These are phyloP conservation scores for Colistium nudipinnis DNA, from an alignment of 2,113 vertebrate species.

Conservation along the genomic window DNA sequence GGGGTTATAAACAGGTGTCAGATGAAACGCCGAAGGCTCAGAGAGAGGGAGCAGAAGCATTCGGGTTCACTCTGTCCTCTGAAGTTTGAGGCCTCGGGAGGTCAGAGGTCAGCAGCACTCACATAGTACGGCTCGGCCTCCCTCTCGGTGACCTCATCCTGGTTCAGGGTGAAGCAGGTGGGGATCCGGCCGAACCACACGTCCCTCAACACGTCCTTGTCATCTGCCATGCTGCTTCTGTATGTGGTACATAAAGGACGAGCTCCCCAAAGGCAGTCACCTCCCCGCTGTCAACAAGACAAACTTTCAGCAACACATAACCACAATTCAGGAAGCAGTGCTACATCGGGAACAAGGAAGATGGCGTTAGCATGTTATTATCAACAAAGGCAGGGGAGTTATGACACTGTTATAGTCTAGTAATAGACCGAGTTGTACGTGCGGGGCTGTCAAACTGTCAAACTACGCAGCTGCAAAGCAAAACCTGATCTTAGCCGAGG, in stretches of 20 bases:
- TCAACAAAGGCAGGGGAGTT: not conserved
- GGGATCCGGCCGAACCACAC: conserved; percentile 98
- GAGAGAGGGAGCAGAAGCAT: not conserved
- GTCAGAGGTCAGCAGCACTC: conserved; percentile 63
- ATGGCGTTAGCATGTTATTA: too few relatives aligned
- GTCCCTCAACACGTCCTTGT: conserved; percentile 98
- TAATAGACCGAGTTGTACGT: not conserved
- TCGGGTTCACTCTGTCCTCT: too few relatives aligned
- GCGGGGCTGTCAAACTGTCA: conserved; percentile 5
- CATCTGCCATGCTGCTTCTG: conserved; percentile 95
- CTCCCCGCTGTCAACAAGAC: conserved; percentile 1
- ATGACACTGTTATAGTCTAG: conserved; percentile 20
- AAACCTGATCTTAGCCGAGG: conserved; percentile 53
- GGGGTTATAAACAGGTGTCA: not conserved
- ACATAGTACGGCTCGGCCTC: conserved; percentile 98
- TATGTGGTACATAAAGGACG: conserved; percentile 87
- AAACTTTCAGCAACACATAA: conserved; percentile 11
- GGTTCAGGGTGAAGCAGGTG: conserved; percentile 93
- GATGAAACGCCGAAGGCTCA: not conserved
- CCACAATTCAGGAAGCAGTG: too few relatives aligned
- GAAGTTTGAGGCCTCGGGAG: not conserved
- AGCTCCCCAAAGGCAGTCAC: not conserved
- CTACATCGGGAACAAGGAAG: too few relatives aligned
- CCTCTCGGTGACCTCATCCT: conserved; percentile 94
- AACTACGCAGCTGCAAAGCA: conserved; percentile 55